phyloP scores from a whole-genome alignment of 2,888 invertebrate species.

The Malthinus seriepunctatus region DNA sequence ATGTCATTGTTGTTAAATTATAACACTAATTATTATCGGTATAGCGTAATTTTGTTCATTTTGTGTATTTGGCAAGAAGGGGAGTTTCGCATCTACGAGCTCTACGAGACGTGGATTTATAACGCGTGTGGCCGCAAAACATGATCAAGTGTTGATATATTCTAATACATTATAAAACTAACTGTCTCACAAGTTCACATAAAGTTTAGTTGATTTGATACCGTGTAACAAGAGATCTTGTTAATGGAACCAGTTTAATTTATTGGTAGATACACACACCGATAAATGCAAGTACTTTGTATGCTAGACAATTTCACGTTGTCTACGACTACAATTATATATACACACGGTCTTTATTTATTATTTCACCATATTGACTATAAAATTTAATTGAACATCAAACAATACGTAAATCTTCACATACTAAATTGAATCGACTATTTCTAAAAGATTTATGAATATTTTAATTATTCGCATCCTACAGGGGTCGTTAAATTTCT shows the following conservation, averaged over 20 bases:
- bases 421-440: too few species aligned
- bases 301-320: slow-evolving; percentile 6
- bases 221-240: slow-evolving; percentile 25
- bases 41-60: slow-evolving; percentile 16
- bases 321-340: slow-evolving; percentile 7
- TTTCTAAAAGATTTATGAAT: too few species aligned
- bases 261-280: slow-evolving; percentile 19
- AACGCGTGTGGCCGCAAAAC: slow-evolving; percentile 20
- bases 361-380: neutral
- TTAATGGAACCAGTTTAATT: slow-evolving; percentile 26
- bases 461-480: too few species aligned
- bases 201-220: slow-evolving; percentile 25
- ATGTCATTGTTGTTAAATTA: slow-evolving; percentile 18
- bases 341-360: slow-evolving; percentile 1
- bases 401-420: neutral
- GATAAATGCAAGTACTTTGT: slow-evolving; percentile 19
- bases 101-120: slow-evolving; percentile 20
- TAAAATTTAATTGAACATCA: slow-evolving; percentile 1
- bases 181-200: slow-evolving; percentile 22
- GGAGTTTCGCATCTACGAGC: slow-evolving; percentile 17
- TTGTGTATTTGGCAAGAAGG: slow-evolving; percentile 14
- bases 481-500: too few species aligned
- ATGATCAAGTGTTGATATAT: slow-evolving; percentile 22
- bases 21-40: slow-evolving; percentile 18
- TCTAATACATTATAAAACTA: slow-evolving; percentile 16